Evolutionary conservation across 2,888 invertebrate species (phyloP).

Genomic region (Abrostola tripartita): DNA sequence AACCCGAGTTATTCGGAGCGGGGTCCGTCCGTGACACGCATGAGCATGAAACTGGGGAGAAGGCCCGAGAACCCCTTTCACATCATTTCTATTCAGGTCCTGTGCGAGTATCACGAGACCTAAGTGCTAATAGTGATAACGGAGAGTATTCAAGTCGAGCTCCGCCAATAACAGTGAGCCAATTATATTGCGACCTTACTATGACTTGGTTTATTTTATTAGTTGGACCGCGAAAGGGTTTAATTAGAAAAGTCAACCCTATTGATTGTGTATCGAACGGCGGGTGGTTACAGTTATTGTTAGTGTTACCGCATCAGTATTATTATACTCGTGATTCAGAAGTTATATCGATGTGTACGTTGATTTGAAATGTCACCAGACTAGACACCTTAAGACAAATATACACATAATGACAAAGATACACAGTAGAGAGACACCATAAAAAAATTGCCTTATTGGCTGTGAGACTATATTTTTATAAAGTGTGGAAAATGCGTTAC

Average conservation of each 20-base stretch:
- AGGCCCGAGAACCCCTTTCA: constrained; percentile 65
- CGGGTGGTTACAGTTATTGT: neutral
- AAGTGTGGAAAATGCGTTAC: too few relatives aligned
- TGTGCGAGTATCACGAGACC: constrained; percentile 65
- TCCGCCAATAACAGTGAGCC: constrained; percentile 61
- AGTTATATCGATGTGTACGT: too few relatives aligned
- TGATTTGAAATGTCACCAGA: too few relatives aligned
- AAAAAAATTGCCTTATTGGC: too few relatives aligned
- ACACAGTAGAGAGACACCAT: too few relatives aligned
- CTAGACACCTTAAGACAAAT: too few relatives aligned
- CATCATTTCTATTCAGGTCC: constrained; percentile 79
- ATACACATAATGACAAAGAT: too few relatives aligned
- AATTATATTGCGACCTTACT: constrained; percentile 63
- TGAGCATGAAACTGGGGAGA: constrained; percentile 64
- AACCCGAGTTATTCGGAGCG: constrained; percentile 64
- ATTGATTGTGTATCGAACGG: neutral
- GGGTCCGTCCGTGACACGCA: constrained; percentile 75
- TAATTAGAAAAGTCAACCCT: constrained; percentile 41
- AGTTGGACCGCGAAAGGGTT: constrained; percentile 26
- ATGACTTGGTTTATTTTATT: constrained; percentile 47
- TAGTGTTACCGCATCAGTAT: too few relatives aligned
- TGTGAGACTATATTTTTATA: too few relatives aligned
- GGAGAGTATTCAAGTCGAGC: constrained; percentile 61
- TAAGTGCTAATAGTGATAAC: constrained; percentile 81
- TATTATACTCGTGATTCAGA: too few relatives aligned